phyloP scores from a whole-genome alignment of 2,113 vertebrate genomes.

The Barbus barbus region DNA sequence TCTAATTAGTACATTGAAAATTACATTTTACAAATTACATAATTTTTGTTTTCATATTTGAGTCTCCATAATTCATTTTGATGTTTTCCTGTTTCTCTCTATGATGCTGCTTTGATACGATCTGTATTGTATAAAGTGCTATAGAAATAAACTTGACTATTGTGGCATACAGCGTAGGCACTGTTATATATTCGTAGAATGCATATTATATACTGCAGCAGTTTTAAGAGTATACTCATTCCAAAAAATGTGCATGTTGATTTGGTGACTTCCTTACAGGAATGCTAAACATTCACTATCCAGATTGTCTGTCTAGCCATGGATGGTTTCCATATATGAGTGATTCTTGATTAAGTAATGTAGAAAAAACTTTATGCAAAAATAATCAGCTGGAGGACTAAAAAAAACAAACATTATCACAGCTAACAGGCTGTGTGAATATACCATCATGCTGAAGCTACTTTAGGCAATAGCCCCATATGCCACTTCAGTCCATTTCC shows the following conservation, averaged over 20 bases:
- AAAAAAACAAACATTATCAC: too few species aligned
- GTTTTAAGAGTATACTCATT: background rate
- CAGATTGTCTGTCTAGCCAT: background rate
- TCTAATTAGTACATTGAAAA: background rate
- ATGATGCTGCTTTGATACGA: too few species aligned
- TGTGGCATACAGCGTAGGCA: background rate
- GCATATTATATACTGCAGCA: background rate
- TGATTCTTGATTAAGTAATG: background rate
- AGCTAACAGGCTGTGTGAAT: too few species aligned
- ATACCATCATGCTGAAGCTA: background rate
- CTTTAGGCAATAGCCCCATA: slow-evolving; percentile 31
- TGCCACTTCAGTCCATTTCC: slow-evolving; percentile 2
- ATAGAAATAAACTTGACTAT: background rate
- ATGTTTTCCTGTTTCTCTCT: too few species aligned
- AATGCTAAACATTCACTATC: background rate
- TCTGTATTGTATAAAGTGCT: background rate
- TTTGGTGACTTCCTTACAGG: background rate
- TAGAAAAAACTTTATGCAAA: background rate
- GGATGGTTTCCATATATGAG: background rate
- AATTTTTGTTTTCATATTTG: too few species aligned
- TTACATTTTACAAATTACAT: too few species aligned
- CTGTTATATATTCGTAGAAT: background rate
- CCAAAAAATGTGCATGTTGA: slow-evolving; percentile 2
- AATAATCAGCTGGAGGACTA: too few species aligned
- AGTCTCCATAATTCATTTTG: background rate